phyloP scores from a whole-genome alignment of 1,140 invertebrate genomes.

The Drosophila leontia region DNA sequence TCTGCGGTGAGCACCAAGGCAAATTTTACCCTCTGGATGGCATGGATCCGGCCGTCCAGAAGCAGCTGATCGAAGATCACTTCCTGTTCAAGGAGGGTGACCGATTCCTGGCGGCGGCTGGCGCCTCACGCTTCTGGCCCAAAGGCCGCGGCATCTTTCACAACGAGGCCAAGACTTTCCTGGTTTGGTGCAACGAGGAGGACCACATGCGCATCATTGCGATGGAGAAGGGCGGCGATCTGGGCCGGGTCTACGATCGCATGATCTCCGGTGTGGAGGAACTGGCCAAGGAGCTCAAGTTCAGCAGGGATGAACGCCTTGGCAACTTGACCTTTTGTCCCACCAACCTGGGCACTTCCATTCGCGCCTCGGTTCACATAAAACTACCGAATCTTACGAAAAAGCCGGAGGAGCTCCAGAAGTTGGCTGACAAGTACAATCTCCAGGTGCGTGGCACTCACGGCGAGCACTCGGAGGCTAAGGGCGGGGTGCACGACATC shows the following conservation, averaged over 20 bases:
- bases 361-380: slow-evolving; percentile 98
- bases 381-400: slow-evolving; percentile 96
- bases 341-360: slow-evolving; percentile 98
- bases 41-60: slow-evolving; percentile 96
- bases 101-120: slow-evolving; percentile 91
- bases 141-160: slow-evolving; percentile 97
- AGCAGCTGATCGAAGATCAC: slow-evolving; percentile 97
- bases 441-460: slow-evolving; percentile 96
- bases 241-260: slow-evolving; percentile 94
- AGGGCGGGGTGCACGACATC: slow-evolving; percentile 96
- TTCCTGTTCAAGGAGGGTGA: slow-evolving; percentile 97
- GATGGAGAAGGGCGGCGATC: slow-evolving; percentile 98
- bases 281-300: slow-evolving; percentile 94
- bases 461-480: slow-evolving; percentile 96
- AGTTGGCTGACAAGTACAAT: slow-evolving; percentile 94
- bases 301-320: slow-evolving; percentile 94
- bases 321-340: slow-evolving; percentile 99
- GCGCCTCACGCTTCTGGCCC: slow-evolving; percentile 96
- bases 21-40: slow-evolving; percentile 97
- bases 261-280: slow-evolving; percentile 95
- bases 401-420: slow-evolving; percentile 93
- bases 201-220: slow-evolving; percentile 98
- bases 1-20: slow-evolving; percentile 93
- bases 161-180: slow-evolving; percentile 97
- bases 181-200: slow-evolving; percentile 99